Evolutionary conservation across 2,888 invertebrate species (phyloP).

Genomic region (Eurois occulta): DNA sequence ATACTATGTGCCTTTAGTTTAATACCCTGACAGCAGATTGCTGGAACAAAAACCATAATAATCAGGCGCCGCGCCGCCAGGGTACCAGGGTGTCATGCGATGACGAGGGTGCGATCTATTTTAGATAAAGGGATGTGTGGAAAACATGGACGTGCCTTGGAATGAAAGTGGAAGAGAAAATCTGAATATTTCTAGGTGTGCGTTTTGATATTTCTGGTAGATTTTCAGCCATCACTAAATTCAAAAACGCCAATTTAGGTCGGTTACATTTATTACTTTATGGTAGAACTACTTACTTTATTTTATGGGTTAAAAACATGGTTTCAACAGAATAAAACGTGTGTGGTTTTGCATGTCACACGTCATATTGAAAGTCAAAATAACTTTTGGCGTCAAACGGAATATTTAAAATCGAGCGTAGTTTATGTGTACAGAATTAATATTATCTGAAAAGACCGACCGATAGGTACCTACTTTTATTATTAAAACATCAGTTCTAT

Average conservation of each 20-base stretch:
- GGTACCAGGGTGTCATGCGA: conserved; percentile 34
- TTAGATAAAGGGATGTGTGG: conserved; percentile 56
- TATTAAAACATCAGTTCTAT: neutral
- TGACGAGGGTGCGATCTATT: conserved; percentile 64
- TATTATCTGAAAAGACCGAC: conserved; percentile 9
- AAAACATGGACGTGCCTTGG: conserved; percentile 45
- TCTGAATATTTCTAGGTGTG: conserved; percentile 16
- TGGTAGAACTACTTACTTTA: too few relatives aligned
- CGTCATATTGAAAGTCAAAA: conserved; percentile 12
- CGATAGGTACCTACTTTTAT: neutral
- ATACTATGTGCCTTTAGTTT: neutral
- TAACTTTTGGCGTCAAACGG: conserved; percentile 30
- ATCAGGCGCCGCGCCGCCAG: conserved; percentile 6
- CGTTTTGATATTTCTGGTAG: conserved; percentile 17
- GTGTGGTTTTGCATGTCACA: conserved; percentile 14
- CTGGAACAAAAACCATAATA: conserved; percentile 35
- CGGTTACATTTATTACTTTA: neutral
- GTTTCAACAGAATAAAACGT: neutral
- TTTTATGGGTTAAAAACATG: neutral
- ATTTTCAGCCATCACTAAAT: neutral
- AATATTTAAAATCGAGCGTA: conserved; percentile 38
- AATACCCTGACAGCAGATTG: conserved; percentile 10
- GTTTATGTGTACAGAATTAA: neutral
- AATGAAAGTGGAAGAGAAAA: conserved; percentile 27
- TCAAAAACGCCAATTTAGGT: neutral